These are phyloP conservation scores for Drosophila hamatofila DNA, from an alignment of 2,888 invertebrate species.

Conservation along the genomic window DNA sequence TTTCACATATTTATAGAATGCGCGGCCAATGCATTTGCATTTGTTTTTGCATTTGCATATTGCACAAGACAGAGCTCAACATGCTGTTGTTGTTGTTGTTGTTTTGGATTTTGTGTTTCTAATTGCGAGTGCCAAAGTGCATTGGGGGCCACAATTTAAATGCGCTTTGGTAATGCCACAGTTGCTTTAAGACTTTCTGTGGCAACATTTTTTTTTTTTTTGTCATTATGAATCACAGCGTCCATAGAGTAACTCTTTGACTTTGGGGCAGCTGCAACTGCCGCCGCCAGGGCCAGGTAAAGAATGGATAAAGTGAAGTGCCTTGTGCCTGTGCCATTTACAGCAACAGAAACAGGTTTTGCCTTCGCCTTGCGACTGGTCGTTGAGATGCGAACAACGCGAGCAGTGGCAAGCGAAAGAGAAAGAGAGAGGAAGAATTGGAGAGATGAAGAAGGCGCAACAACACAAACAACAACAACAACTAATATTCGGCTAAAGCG, in stretches of 20 bases:
- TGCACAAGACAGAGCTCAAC: constrained; percentile 18
- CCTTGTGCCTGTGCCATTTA: constrained; percentile 63
- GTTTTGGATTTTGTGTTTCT: constrained; percentile 35
- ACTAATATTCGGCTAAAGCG: constrained; percentile 57
- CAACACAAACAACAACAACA: constrained; percentile 30
- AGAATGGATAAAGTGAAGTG: constrained; percentile 69
- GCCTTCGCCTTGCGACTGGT: constrained; percentile 26
- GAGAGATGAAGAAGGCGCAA: constrained; percentile 33
- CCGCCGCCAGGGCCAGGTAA: constrained; percentile 50
- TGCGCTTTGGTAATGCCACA: constrained; percentile 33
- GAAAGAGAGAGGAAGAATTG: constrained; percentile 15
- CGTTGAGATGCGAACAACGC: constrained; percentile 31
- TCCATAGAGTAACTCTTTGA: constrained; percentile 20
- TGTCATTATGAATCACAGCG: constrained; percentile 61
- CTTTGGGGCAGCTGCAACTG: constrained; percentile 62
- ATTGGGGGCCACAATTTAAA: constrained; percentile 37
- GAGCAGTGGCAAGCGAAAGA: not conserved
- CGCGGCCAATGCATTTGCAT: constrained; percentile 26
- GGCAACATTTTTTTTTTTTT: constrained; percentile 20
- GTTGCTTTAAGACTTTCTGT: constrained; percentile 6
- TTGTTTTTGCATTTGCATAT: constrained; percentile 50
- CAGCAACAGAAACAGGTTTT: constrained; percentile 57
- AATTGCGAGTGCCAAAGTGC: constrained; percentile 65
- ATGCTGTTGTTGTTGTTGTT: constrained; percentile 2
- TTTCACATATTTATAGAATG: constrained; percentile 72